Base-by-base conservation (phyloP, 2,888 invertebrate genomes). In the Amitus sp. region DNA sequence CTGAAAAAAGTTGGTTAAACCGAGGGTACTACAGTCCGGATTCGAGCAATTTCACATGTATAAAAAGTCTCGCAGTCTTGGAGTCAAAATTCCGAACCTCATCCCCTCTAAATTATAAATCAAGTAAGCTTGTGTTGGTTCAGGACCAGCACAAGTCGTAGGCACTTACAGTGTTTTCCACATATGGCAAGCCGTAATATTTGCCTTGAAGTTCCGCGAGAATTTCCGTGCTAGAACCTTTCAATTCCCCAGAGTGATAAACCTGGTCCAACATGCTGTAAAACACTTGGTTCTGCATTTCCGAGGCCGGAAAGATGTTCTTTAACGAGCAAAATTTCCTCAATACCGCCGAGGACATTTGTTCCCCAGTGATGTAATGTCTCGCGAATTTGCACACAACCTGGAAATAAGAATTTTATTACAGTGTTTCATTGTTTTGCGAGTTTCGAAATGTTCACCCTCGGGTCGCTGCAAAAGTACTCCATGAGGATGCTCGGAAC, bases 401-500 rank as follows among this genome's bases (percentile, higher is more conserved):
- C 91, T 90, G 74, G 10, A 73, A 71, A 13, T 10, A 40, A 19
- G 7, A 40, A 23, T 17, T 27, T 20, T 17, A 15, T 40, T 23
- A n/a, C n/a, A n/a, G n/a, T n/a, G n/a, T n/a, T n/a, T n/a, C n/a
- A n/a, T n/a, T n/a, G 37, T 6, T 40, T 43, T 20, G 1, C 18
- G 23, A 15, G 2, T 46, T 20, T 54, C n/a, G 17, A 42, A 50
- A 49, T 27, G 12, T 27, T 18, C 71, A 90, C 92, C 69, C 94
- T 86, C 0, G 92, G 91, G 84, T 96, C 95, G 51, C 89, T 88
- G 7, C 96, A 94, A 86, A 98, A 99, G 83, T 95, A 95, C 84
- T 99, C 99, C 96, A 98, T 97, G 13, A 99, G 86, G 59, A 98
- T 92, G n/a, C 97, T 97, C 5, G 99, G 99, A 37, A 99, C 94